phyloP scores from a whole-genome alignment of 2,888 invertebrate genomes.

The Eilema sororculum region DNA sequence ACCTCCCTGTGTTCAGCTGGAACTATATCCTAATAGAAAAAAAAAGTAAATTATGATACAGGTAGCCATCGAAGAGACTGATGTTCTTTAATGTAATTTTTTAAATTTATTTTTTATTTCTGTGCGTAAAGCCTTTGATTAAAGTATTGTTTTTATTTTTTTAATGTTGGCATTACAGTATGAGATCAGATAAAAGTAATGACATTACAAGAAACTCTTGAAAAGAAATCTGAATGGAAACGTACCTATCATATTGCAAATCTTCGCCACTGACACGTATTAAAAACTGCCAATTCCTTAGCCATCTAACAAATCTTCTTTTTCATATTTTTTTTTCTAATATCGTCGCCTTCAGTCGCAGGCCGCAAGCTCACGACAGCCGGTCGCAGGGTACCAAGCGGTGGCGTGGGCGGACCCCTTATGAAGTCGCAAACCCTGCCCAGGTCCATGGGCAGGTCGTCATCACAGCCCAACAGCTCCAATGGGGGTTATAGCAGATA shows the following conservation, averaged over 20 bases:
- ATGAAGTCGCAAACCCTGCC: constrained; percentile 96
- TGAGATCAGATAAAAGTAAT: not conserved
- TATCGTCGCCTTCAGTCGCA: constrained; percentile 86
- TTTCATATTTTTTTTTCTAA: not conserved
- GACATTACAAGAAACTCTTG: not conserved
- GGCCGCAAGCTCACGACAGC: constrained; percentile 93
- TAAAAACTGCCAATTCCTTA: not conserved
- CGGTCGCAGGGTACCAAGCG: constrained; percentile 89
- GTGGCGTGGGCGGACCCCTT: constrained; percentile 88
- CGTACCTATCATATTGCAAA: not conserved
- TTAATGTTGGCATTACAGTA: too few relatives aligned
- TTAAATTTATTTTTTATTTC: too few relatives aligned
- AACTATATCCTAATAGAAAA: too few relatives aligned
- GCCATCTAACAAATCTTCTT: too few relatives aligned
- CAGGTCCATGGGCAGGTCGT: constrained; percentile 91
- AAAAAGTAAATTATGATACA: too few relatives aligned
- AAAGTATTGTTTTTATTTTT: too few relatives aligned
- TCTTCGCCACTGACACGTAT: not conserved
- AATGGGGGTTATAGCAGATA: constrained; percentile 77
- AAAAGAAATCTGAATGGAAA: too few relatives aligned
- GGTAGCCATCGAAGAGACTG: too few relatives aligned
- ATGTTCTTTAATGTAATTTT: too few relatives aligned
- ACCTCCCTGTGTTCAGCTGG: too few relatives aligned
- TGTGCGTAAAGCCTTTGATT: too few relatives aligned
- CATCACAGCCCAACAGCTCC: constrained; percentile 86